Base-by-base conservation (phyloP, 2,888 invertebrate species). In the Megastigmus dorsalis region DNA sequence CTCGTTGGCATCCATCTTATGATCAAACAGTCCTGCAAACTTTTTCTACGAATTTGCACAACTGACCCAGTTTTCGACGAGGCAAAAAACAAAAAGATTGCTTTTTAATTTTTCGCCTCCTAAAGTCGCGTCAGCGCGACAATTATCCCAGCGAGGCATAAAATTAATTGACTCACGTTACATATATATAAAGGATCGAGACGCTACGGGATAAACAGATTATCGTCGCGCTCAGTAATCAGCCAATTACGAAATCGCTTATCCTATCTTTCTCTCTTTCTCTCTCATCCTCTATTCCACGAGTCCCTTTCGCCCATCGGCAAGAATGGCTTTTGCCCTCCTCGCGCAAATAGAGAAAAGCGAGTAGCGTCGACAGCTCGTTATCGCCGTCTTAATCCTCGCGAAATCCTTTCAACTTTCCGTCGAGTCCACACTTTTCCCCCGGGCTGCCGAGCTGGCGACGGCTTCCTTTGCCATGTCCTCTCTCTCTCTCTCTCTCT, bases 341-440 rank as follows among this genome's bases (percentile, higher is more conserved):
- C 18, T 33, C 15, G n/a, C 13, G 1, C 9, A 13, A 33, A 52
- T n/a, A 26, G 9, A 62, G 18, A 52, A 41, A 18, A 23, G 76
- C 23, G 60, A 52, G 38, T 20, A 28, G 28, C n/a, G n/a, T n/a
- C n/a, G n/a, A n/a, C 68, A 79, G 81, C 84, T 85, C 84, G 84
- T 85, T 85, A 85, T 85, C 84, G 82, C 54, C 79, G 79, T 79
- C 82, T 83, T 83, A 84, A 84, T 84, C 83, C 48, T 26, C 81
- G 75, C 78, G 79, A 79, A 82, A 84, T 84, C 84, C 84, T 82
- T 84, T 84, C 81, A 84, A 80, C 80, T 79, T 81, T 79, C 52
- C 79, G 79, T 77, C 77, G 80, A 80, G 79, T 80, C 78, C 73
- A 78, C 77, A 70, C 77, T 79, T 80, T 78, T 79, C 74, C 81